Evolutionary conservation across 2,113 vertebrate genomes (phyloP).

Genomic region (Bagarius yarrelli): DNA sequence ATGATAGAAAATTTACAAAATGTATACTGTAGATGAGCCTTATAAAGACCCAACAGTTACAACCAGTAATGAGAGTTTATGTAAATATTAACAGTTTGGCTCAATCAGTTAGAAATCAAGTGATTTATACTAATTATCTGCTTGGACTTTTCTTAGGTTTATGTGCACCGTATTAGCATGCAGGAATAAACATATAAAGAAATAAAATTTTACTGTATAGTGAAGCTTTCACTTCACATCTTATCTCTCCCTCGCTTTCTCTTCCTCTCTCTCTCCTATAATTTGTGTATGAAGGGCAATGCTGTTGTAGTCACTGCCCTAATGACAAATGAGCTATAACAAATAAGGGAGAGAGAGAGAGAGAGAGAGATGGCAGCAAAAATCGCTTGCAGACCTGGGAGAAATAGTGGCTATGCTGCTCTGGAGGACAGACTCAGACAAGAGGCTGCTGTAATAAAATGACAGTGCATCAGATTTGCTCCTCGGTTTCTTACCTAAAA

Average conservation of each 20-base stretch:
- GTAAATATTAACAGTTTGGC: not conserved
- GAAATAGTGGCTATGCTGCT: not conserved
- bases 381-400: too few relatives aligned
- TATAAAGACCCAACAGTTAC: not conserved
- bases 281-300: conserved; percentile 44
- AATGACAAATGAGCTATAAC: conserved; percentile 30
- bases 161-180: too few relatives aligned
- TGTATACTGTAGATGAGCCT: not conserved
- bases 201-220: not conserved
- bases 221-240: not conserved
- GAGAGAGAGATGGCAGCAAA: not conserved
- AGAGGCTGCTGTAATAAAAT: conserved; percentile 5
- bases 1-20: not conserved
- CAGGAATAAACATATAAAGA: too few relatives aligned
- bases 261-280: conserved; percentile 9
- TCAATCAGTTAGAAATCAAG: not conserved
- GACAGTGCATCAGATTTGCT: not conserved
- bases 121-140: not conserved
- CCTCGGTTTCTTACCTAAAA: not conserved
- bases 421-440: conserved; percentile 28
- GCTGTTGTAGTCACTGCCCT: conserved; percentile 20
- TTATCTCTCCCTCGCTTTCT: too few relatives aligned
- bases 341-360: not conserved
- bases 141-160: too few relatives aligned
- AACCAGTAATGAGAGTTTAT: not conserved